Evolutionary conservation across 2,888 invertebrate species (phyloP), one percentile per base, ranked within the genome.

Genomic region (Perizoma flavofasciatum): DNA sequence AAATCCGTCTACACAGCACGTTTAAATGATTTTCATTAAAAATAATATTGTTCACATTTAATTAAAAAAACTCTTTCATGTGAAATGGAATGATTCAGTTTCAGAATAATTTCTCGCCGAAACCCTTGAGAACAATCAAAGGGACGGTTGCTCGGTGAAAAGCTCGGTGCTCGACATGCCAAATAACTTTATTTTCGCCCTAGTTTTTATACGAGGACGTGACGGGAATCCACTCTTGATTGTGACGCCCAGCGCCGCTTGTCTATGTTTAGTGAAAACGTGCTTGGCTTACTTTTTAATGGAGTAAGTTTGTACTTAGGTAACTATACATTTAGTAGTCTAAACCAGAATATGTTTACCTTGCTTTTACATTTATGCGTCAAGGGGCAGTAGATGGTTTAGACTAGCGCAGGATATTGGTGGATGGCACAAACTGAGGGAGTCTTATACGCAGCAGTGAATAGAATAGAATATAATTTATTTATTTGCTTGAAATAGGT

Each of bases 161-260:
- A 46, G 39, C 48, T 37, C 32, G 50, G 50, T 54, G 55, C 63
- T 63, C 59, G 63, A 59, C 63, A 63, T 59, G 56, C 63, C 63
- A 59, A 63, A 63, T 63, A 63, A 63, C 63, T 63, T 63, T 63
- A 63, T 63, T 63, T 57, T 59, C 59, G 50, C 50, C 59, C 55
- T 45, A 59, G 63, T 63, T 63, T 63, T 63, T 63, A 59, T 49
- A 56, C 49, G 54, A 52, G 46, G 5, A 59, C 63, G 63, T 63
- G 63, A 56, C 47, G 39, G 7, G 63, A 63, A 63, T 63, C 43
- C 45, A 41, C 4, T 5, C 49, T 46, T 57, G 57, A 56, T 61
- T 56, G 56, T 57, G 56, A 52, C 47, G 49, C 52, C 37, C 7
- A 1, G 22, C 32, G 52, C 40, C 39, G n/a, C 39, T 52, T 41